Conservation (phyloP, 2,888 invertebrate species). For the Torymus auratus region DNA sequence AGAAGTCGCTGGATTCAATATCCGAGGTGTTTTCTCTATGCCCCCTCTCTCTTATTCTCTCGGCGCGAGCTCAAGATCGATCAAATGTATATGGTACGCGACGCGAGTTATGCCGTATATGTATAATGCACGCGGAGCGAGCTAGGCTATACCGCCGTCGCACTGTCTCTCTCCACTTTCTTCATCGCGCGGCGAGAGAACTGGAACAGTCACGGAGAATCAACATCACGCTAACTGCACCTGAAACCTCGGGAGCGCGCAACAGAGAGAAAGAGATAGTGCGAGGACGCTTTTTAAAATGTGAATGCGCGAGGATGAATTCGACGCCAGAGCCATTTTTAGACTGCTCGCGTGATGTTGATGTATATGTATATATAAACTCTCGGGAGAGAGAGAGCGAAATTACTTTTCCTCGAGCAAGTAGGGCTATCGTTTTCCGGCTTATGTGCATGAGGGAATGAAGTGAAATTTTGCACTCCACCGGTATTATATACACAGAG, state of each 20-base stretch:
- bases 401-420: neutral
- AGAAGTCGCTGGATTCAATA: constrained; percentile 38
- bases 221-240: constrained; percentile 41
- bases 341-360: neutral
- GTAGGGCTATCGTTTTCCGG: neutral
- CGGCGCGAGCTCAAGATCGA: constrained; percentile 21
- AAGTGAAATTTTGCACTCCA: too few relatives aligned
- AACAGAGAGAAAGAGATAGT: too few relatives aligned
- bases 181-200: constrained; percentile 7
- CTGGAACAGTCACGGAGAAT: constrained; percentile 46
- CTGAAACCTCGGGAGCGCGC: neutral
- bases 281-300: too few relatives aligned
- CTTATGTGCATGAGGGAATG: too few relatives aligned
- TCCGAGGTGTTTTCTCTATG: neutral
- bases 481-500: too few relatives aligned
- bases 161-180: neutral
- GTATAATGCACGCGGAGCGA: neutral
- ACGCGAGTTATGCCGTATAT: neutral
- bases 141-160: too few relatives aligned
- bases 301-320: constrained; percentile 15
- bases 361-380: too few relatives aligned
- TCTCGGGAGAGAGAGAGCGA: too few relatives aligned
- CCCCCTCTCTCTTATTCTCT: neutral
- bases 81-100: constrained; percentile 40
- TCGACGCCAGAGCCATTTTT: neutral